Percentiles rank a stretch among this genome's conserved stretches.
phyloP scores from a whole-genome alignment of 2,113 vertebrate genomes.

The Excalfactoria chinensis region DNA sequence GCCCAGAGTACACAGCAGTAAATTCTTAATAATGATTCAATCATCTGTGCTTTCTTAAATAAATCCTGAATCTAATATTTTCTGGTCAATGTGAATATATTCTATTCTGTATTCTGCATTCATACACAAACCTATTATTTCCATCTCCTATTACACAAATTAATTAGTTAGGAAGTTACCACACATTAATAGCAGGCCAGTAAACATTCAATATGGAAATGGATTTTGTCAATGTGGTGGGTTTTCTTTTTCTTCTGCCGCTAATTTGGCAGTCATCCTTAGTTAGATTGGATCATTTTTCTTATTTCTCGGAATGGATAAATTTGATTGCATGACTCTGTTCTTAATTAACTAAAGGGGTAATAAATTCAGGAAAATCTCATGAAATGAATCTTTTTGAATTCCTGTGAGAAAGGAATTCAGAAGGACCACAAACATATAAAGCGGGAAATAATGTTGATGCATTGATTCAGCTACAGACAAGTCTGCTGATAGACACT shows the following conservation, averaged over 20 bases:
- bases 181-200: not conserved
- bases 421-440: not conserved
- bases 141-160: not conserved
- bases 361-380: not conserved
- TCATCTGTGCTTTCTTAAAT: not conserved
- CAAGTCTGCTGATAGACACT: not conserved
- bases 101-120: not conserved
- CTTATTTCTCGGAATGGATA: not conserved
- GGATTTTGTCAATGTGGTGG: not conserved
- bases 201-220: not conserved
- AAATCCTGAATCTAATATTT: not conserved
- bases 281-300: not conserved
- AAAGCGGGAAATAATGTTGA: not conserved
- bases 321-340: not conserved
- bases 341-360: not conserved
- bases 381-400: not conserved
- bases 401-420: not conserved
- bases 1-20: not conserved
- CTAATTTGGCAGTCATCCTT: not conserved
- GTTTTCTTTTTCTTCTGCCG: not conserved
- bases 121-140: not conserved
- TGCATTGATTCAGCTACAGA: not conserved
- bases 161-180: conserved; percentile 11
- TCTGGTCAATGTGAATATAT: not conserved
- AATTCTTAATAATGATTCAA: not conserved